Base-by-base conservation (phyloP, 2,888 invertebrate genomes). In the Baccha elongata region DNA sequence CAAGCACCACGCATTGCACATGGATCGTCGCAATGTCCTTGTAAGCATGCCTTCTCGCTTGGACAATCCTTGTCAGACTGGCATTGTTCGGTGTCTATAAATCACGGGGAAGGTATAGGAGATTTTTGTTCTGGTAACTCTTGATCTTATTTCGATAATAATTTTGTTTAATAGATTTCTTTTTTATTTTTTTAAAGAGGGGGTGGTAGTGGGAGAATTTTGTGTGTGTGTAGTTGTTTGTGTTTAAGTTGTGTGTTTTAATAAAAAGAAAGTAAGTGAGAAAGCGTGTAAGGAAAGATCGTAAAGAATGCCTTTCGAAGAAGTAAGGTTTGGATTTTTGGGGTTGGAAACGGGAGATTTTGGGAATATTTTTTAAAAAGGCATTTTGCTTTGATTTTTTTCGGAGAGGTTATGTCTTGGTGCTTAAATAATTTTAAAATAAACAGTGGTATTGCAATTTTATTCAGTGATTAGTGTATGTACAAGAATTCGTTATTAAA, bases 51-150 rank as follows among this genome's bases (percentile, higher is more conserved):
- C 93, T 96, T 96, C 92, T 97, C 96, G 92, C 95, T 95, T 87
- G 96, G 94, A 92, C 97, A 98, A 93, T 97, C 97, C 92, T 94
- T 93, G 93, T 97, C 96, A 92, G 94, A 94, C 92, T 94, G 94
- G 93, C 97, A 97, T 94, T 96, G 96, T 92, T 94, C 94, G 92
- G 95, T 95, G 88, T 89, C 89, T 90, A 89, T 86, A 90, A 89
- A 78, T 78, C 83, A 83, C 83, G 83, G 55, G 83, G 78, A 78
- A 83, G 52, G 83, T 83, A 73, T 72, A 72, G 78, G 78, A 83
- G 23, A 58, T 58, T 58, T 73, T 83, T 81, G 72, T 72, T 78
- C 68, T 83, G 78, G 78, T 83, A 73, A 73, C 72, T 78, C 72
- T 83, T 78, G 71, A 72, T 68, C 78, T 78, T 78, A 84, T 69